phyloP scores from a whole-genome alignment of 2,113 vertebrate genomes.

The Gallinago jamesoni region DNA sequence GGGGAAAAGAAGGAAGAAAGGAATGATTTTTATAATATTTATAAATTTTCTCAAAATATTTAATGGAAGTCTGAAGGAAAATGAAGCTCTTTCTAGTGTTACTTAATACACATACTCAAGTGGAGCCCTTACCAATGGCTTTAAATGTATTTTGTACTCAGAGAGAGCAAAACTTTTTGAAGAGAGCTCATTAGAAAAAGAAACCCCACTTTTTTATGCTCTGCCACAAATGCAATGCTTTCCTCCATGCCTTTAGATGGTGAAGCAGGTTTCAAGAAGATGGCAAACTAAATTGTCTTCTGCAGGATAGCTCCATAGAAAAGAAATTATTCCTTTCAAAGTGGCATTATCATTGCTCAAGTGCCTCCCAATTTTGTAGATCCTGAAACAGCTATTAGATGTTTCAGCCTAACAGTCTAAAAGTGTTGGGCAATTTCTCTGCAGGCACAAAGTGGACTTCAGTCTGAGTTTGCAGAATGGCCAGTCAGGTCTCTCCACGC shows the following conservation, averaged over 20 bases:
- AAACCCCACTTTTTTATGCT: background rate
- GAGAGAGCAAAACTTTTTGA: background rate
- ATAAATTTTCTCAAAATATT: background rate
- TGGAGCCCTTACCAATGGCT: background rate
- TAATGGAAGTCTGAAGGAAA: background rate
- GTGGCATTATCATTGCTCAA: background rate
- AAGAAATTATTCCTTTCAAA: background rate
- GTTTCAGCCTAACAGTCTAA: background rate
- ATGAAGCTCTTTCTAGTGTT: background rate
- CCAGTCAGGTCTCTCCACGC: background rate
- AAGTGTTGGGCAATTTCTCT: background rate
- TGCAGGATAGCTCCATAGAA: background rate
- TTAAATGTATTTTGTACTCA: background rate
- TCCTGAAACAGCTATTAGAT: background rate
- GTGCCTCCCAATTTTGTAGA: background rate
- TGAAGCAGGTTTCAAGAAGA: background rate
- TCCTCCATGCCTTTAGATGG: background rate
- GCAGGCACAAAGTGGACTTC: background rate
- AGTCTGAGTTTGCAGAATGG: background rate
- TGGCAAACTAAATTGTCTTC: background rate
- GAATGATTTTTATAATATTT: background rate
- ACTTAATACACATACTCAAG: background rate
- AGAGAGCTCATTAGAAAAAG: constrained; percentile 3
- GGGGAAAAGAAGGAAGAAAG: background rate
- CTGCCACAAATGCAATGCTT: background rate